These are phyloP conservation scores for Mantis religiosa DNA, from an alignment of 2,888 invertebrate genomes.

Conservation along the genomic window DNA sequence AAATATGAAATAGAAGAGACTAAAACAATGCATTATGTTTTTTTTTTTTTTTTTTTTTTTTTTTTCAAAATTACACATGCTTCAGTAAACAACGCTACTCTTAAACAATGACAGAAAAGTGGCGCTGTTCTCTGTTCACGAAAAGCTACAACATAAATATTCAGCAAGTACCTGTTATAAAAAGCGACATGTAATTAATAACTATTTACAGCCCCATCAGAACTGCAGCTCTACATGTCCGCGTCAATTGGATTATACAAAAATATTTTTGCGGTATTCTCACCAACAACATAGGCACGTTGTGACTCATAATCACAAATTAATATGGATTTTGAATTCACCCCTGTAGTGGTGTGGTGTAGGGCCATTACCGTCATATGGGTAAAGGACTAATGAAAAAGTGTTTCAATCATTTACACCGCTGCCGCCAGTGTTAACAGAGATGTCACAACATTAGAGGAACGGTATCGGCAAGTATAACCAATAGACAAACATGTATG, in stretches of 20 bases:
- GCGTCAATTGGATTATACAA: neutral
- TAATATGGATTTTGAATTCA: neutral
- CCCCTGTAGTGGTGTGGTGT: neutral
- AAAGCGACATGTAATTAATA: neutral
- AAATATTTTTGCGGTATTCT: neutral
- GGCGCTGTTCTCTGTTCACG: too few species aligned
- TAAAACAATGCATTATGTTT: too few species aligned
- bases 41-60: too few species aligned
- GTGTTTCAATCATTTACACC: neutral
- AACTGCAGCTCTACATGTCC: neutral
- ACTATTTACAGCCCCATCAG: neutral
- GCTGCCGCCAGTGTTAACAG: too few species aligned
- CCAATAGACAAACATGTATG: neutral
- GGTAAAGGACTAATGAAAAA: neutral
- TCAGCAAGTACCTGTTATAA: neutral
- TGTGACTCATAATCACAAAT: neutral
- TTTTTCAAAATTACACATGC: too few species aligned
- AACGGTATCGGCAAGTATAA: neutral
- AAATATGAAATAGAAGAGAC: too few species aligned
- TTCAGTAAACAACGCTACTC: too few species aligned
- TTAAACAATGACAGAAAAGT: too few species aligned
- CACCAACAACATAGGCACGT: neutral
- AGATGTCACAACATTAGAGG: too few species aligned
- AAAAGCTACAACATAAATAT: neutral
- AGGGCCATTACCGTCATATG: neutral